Evolutionary conservation across 2,888 invertebrate species (phyloP).

Genomic region (Dyspetes luteomarginatus): DNA sequence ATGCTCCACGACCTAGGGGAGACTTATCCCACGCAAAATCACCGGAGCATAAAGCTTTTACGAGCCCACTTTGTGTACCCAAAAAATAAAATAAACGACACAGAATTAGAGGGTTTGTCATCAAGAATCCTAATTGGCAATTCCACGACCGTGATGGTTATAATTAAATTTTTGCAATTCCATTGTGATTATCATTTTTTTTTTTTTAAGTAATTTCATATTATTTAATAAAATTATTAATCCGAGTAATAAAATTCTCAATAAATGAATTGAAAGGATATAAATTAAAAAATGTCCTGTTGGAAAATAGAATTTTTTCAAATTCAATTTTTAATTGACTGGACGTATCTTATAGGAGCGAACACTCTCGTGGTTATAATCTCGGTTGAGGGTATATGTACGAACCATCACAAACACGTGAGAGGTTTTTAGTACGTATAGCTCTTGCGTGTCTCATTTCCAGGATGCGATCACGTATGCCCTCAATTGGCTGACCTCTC

Average conservation of each 20-base stretch:
- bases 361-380: not conserved
- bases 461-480: conserved; percentile 55
- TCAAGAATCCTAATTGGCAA: conserved; percentile 26
- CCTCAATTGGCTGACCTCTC: conserved; percentile 48
- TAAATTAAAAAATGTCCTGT: too few species aligned
- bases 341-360: too few species aligned
- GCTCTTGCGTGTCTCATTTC: conserved; percentile 31
- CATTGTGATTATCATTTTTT: too few species aligned
- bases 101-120: not conserved
- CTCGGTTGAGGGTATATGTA: not conserved
- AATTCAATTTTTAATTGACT: too few species aligned
- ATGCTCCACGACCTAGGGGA: conserved; percentile 23
- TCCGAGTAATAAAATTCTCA: too few species aligned
- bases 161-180: not conserved
- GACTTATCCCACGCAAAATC: conserved; percentile 27
- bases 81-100: conserved; percentile 21
- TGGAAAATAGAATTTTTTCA: too few species aligned
- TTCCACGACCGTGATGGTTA: not conserved
- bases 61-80: conserved; percentile 10
- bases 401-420: not conserved
- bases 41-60: conserved; percentile 17
- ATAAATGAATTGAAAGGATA: too few species aligned
- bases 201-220: too few species aligned
- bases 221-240: too few species aligned
- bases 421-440: not conserved